Conservation (phyloP, 1,140 invertebrate species). For the Drosophila guanche region DNA sequence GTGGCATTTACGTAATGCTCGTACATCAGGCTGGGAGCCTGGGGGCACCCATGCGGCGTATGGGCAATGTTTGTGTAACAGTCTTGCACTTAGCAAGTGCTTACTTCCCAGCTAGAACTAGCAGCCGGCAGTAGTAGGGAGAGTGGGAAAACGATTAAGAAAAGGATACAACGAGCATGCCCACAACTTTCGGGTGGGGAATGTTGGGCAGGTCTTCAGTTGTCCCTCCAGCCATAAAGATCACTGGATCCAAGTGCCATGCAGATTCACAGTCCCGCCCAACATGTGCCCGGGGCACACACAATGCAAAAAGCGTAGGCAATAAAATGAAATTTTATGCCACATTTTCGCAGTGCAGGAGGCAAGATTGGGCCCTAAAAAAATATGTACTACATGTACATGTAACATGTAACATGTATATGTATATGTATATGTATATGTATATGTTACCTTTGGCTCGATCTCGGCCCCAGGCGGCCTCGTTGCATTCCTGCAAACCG, state of each 20-base stretch:
- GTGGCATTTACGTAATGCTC: constrained; percentile 61
- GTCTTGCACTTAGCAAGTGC: too few species aligned
- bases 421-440: constrained; percentile 1
- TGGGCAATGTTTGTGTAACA: too few species aligned
- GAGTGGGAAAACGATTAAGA: too few species aligned
- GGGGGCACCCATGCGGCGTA: too few species aligned
- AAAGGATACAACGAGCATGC: too few species aligned
- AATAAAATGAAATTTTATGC: constrained; percentile 81
- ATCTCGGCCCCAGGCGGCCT: constrained; percentile 4
- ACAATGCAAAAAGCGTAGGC: constrained; percentile 68
- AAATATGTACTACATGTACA: constrained; percentile 15
- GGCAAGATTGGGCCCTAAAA: constrained; percentile 30
- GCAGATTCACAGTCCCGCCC: too few species aligned
- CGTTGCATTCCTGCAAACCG: constrained; percentile 37
- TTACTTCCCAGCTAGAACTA: too few species aligned
- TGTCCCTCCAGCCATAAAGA: too few species aligned
- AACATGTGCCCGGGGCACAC: neutral
- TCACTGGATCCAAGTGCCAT: too few species aligned
- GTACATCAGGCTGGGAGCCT: constrained; percentile 2
- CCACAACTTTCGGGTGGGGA: too few species aligned
- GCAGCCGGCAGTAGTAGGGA: too few species aligned
- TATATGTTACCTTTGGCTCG: constrained; percentile 57
- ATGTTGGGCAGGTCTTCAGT: too few species aligned
- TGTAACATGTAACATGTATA: constrained; percentile 10
- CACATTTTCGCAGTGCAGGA: constrained; percentile 72